Percentiles rank a stretch among this genome's conserved stretches.
Conservation (phyloP, 1,140 invertebrate species). For the Atta cephalotes region DNA sequence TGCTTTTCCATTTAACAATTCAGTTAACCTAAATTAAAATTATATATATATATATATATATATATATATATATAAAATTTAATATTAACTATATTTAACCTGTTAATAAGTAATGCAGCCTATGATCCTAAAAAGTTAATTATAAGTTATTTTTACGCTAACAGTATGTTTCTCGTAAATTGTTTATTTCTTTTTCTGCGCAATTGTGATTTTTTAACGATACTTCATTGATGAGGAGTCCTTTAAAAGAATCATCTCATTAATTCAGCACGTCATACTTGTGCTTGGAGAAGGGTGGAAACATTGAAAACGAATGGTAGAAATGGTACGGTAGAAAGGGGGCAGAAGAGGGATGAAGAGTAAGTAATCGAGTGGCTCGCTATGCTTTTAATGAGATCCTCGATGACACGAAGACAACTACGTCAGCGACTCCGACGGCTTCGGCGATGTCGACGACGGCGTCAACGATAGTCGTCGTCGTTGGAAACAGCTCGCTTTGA, state of each 20-base stretch:
- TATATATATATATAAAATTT: background rate
- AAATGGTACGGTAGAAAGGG: background rate
- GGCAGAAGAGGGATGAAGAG: background rate
- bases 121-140: no score
- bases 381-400: conserved; percentile 81
- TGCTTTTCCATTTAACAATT: background rate
- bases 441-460: conserved; percentile 15
- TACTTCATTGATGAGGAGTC: conserved; percentile 71
- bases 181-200: background rate
- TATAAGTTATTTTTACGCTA: background rate
- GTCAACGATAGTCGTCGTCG: conserved; percentile 33
- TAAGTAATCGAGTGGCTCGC: conserved; percentile 77
- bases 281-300: conserved; percentile 16
- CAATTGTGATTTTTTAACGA: conserved; percentile 63
- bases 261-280: conserved; percentile 74
- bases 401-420: conserved; percentile 74
- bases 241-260: conserved; percentile 73
- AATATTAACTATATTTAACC: background rate
- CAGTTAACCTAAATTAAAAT: background rate
- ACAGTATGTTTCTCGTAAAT: background rate
- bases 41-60: background rate
- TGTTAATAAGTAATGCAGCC: background rate
- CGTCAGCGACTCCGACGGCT: conserved; percentile 12
- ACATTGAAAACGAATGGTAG: conserved; percentile 45
- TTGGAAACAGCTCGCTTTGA: conserved; percentile 65